Conservation (phyloP, 2,113 vertebrate genomes). For the Nicator chloris region DNA sequence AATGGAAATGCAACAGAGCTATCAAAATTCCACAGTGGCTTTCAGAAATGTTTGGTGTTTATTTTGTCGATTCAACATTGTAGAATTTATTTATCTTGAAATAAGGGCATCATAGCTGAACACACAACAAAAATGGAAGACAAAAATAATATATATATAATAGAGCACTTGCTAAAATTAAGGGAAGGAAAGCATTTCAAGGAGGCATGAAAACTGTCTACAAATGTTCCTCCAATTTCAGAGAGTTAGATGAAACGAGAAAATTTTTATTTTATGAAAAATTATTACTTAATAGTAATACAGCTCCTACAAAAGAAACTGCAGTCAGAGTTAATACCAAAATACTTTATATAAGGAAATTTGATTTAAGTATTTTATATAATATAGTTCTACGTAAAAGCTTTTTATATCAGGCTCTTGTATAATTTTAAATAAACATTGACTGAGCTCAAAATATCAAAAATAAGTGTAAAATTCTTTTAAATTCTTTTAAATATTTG, state of each 20-base stretch:
- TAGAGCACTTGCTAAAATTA: background rate
- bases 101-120: background rate
- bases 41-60: background rate
- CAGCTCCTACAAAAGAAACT: background rate
- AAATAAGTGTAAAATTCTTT: background rate
- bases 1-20: background rate
- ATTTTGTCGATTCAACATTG: background rate
- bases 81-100: background rate
- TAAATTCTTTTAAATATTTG: background rate
- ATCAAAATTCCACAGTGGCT: background rate
- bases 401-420: background rate
- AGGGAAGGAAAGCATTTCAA: background rate
- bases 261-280: background rate
- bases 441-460: background rate
- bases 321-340: background rate
- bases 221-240: background rate
- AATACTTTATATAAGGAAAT: background rate
- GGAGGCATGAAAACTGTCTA: background rate
- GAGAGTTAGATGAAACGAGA: background rate
- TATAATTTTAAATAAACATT: background rate
- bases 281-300: background rate
- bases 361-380: background rate
- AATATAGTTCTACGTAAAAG: background rate
- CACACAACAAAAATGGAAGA: background rate
- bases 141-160: background rate